Percentiles rank a stretch among this genome's conserved stretches.
These are phyloP conservation scores for Cheilosia soror DNA, from an alignment of 2,888 invertebrate genomes.

Conservation along the genomic window DNA sequence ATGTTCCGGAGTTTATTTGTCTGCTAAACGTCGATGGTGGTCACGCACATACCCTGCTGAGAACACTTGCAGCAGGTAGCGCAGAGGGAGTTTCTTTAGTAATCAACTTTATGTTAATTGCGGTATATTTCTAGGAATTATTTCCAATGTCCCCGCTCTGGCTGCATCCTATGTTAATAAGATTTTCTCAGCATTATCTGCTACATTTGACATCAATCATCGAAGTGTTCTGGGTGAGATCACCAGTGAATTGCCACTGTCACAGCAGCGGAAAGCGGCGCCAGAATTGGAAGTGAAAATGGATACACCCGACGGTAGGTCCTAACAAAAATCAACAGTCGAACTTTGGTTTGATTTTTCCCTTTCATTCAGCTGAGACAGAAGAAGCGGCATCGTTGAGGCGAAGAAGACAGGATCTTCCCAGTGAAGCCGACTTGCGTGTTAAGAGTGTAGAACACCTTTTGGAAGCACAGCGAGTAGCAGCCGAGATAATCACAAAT, in stretches of 20 bases:
- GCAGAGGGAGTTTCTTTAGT: slow-evolving; percentile 4
- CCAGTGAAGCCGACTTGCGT: slow-evolving; percentile 84
- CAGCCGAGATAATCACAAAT: slow-evolving; percentile 89
- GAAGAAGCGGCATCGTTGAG: slow-evolving; percentile 78
- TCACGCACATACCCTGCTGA: slow-evolving; percentile 83
- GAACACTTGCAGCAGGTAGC: slow-evolving; percentile 85
- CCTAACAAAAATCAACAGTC: not conserved
- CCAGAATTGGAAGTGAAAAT: slow-evolving; percentile 77
- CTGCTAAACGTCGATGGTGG: slow-evolving; percentile 82
- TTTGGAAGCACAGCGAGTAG: slow-evolving; percentile 88
- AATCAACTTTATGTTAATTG: too few relatives aligned
- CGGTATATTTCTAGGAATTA: slow-evolving; percentile 81
- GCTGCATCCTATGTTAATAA: slow-evolving; percentile 84
- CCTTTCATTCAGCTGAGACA: slow-evolving; percentile 74
- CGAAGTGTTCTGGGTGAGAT: slow-evolving; percentile 83
- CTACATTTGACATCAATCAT: slow-evolving; percentile 85
- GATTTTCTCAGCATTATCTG: slow-evolving; percentile 85
- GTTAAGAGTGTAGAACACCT: slow-evolving; percentile 85
- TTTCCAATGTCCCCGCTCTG: slow-evolving; percentile 85
- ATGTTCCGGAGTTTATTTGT: slow-evolving; percentile 84
- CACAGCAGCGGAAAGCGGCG: slow-evolving; percentile 23
- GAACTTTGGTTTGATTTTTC: not conserved
- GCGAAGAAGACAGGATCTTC: slow-evolving; percentile 79
- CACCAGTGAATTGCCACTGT: slow-evolving; percentile 71
- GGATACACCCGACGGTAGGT: slow-evolving; percentile 77